phyloP scores from a whole-genome alignment of 2,113 vertebrate species.

The Hippocampus abdominalis region DNA sequence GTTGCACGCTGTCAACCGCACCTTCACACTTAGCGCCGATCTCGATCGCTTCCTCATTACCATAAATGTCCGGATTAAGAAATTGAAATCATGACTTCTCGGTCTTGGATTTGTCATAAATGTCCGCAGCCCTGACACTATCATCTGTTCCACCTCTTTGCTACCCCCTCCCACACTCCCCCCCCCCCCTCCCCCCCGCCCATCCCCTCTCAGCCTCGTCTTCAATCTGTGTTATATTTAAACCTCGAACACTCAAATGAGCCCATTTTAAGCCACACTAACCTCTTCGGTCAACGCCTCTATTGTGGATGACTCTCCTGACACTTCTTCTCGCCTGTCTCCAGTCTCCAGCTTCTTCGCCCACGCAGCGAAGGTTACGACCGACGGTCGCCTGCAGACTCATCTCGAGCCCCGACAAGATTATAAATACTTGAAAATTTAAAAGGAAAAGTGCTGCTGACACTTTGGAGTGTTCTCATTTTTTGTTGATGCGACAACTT shows the following conservation, averaged over 20 bases:
- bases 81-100: neutral
- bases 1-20: neutral
- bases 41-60: neutral
- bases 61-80: neutral
- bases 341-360: constrained; percentile 1
- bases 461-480: neutral
- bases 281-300: constrained; percentile 37
- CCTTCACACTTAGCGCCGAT: neutral
- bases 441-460: neutral
- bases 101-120: constrained; percentile 26
- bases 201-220: constrained; percentile 37
- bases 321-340: neutral
- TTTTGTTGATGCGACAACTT: constrained; percentile 27
- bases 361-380: neutral
- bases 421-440: neutral
- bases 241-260: constrained; percentile 50
- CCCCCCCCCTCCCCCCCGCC: neutral
- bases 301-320: constrained; percentile 21
- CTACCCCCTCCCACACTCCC: neutral
- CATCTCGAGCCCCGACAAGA: neutral
- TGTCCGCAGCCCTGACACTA: constrained; percentile 43
- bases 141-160: constrained; percentile 48
- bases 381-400: neutral
- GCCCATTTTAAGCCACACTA: constrained; percentile 42
- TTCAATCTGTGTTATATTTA: constrained; percentile 61